A percentile compares a stretch with the other conserved stretches of the same genome.
These are phyloP conservation scores for Lepidostoma basale DNA, from an alignment of 1,140 invertebrate genomes.

Conservation along the genomic window DNA sequence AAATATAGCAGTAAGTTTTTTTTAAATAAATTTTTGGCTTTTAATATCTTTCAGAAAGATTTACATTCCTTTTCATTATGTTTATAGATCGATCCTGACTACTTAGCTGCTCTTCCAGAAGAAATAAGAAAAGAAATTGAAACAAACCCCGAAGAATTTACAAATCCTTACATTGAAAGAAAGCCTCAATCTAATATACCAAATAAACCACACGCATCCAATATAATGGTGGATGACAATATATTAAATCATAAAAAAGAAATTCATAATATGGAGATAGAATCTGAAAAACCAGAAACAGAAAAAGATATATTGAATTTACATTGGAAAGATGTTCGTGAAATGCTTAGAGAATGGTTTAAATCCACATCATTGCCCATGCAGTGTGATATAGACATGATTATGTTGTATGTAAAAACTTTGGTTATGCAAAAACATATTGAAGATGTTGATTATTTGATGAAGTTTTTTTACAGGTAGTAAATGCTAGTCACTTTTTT, in stretches of 20 bases:
- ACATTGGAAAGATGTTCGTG: slow-evolving; percentile 55
- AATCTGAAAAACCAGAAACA: neutral
- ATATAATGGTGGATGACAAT: too few relatives aligned
- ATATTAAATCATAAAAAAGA: too few relatives aligned
- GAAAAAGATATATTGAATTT: slow-evolving; percentile 49
- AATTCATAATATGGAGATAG: slow-evolving; percentile 36
- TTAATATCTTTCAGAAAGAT: too few relatives aligned
- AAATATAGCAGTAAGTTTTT: too few relatives aligned
- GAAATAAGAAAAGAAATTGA: slow-evolving; percentile 58
- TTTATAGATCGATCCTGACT: slow-evolving; percentile 57
- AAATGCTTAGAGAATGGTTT: slow-evolving; percentile 60
- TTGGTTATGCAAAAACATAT: slow-evolving; percentile 56
- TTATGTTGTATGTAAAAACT: slow-evolving; percentile 55
- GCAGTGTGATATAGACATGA: slow-evolving; percentile 57
- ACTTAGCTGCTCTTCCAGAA: slow-evolving; percentile 61
- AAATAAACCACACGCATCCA: too few relatives aligned
- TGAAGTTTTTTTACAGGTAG: slow-evolving; percentile 43
- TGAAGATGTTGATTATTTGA: slow-evolving; percentile 49
- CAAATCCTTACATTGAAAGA: slow-evolving; percentile 4
- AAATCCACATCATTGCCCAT: slow-evolving; percentile 56
- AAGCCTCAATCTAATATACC: neutral
- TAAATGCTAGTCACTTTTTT: too few relatives aligned
- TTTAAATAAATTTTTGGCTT: too few relatives aligned
- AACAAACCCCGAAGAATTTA: slow-evolving; percentile 41
- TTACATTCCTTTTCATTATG: too few relatives aligned